phyloP scores from a whole-genome alignment of 2,888 invertebrate species.

The Rhimphoctona megacephalus region DNA sequence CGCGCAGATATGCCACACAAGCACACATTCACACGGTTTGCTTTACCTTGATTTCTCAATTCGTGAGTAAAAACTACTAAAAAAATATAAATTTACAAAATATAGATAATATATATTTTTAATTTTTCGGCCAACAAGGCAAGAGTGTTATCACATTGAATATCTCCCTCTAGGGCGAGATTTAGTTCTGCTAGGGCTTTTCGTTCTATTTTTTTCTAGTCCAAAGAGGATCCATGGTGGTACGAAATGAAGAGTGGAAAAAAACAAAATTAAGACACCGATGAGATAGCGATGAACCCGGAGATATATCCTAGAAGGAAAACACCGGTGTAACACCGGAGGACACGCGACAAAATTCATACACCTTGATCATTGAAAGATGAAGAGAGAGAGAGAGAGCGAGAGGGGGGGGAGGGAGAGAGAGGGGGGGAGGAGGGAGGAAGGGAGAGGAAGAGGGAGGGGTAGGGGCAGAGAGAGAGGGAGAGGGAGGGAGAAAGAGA shows the following conservation, averaged over 20 bases:
- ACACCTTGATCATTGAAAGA: slow-evolving; percentile 37
- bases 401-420: background rate
- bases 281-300: slow-evolving; percentile 40
- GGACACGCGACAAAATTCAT: slow-evolving; percentile 66
- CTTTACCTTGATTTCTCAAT: background rate
- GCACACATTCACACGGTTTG: background rate
- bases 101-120: background rate
- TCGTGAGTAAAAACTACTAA: background rate
- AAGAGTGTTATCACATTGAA: background rate
- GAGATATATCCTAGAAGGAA: slow-evolving; percentile 34
- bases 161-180: background rate
- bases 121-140: background rate
- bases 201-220: background rate
- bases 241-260: slow-evolving; percentile 31
- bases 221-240: background rate
- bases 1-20: background rate
- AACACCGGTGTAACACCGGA: slow-evolving; percentile 58
- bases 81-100: no score
- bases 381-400: background rate
- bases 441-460: no score
- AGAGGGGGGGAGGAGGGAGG: no score
- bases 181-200: slow-evolving; percentile 3
- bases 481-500: no score
- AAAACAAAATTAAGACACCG: slow-evolving; percentile 3
- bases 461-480: no score